A percentile compares a stretch with the other conserved stretches of the same genome.
Evolutionary conservation across 2,888 invertebrate genomes (phyloP).

Genomic region (Antheraea yamamai): DNA sequence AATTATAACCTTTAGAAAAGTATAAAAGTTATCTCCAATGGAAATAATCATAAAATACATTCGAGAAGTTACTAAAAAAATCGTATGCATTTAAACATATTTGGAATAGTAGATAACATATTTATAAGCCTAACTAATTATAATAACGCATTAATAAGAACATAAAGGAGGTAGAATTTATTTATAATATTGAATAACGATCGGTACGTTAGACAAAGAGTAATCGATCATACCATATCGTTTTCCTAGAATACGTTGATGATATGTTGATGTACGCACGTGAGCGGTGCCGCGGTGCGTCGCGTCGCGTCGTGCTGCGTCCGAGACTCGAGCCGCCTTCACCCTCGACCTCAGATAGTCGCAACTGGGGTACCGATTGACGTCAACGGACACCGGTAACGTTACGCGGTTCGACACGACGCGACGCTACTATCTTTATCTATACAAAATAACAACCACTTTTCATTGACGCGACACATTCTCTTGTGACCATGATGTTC

Average conservation of each 20-base stretch:
- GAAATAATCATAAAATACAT: too few relatives aligned
- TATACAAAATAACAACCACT: neutral
- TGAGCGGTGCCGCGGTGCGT: constrained; percentile 44
- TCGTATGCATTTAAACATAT: too few relatives aligned
- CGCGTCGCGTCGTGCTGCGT: neutral
- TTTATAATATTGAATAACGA: constrained; percentile 4
- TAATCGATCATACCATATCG: constrained; percentile 5
- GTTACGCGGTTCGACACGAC: constrained; percentile 8
- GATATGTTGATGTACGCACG: constrained; percentile 40
- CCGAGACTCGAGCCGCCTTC: constrained; percentile 60
- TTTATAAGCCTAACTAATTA: too few relatives aligned
- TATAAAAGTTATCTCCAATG: too few relatives aligned
- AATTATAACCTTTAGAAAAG: too few relatives aligned
- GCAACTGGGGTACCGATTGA: constrained; percentile 73
- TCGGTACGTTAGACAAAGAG: constrained; percentile 10
- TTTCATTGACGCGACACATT: constrained; percentile 11
- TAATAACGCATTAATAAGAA: too few relatives aligned
- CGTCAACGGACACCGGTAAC: constrained; percentile 54
- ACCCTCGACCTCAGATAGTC: constrained; percentile 65
- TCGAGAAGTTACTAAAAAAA: too few relatives aligned
- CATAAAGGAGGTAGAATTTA: neutral
- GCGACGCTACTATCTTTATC: neutral
- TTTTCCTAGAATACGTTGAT: constrained; percentile 5
- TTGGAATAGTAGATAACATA: too few relatives aligned
- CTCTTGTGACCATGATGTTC: neutral